Evolutionary conservation across 2,113 vertebrate genomes (phyloP), one percentile per base, ranked within the genome.

Genomic region (Peromyscus californicus): DNA sequence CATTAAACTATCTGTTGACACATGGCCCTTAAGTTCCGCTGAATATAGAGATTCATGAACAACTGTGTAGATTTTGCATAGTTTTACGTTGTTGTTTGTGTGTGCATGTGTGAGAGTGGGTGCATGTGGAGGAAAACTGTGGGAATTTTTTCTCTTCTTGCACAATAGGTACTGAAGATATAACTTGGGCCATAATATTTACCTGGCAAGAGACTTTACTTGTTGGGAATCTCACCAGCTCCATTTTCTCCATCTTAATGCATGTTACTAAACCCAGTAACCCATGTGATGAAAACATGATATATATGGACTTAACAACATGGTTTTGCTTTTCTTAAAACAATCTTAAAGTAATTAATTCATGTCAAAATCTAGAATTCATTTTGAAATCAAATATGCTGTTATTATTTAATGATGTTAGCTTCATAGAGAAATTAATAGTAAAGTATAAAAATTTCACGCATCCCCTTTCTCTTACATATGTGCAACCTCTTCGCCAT

Each of bases 341-440:
- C 6, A 90, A 45, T 72, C 80, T 75, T 94, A 97, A 94, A 45
- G 3, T 89, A 92, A 97, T 98, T 59, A 45, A 84, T 82, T 84
- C 85, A 45, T 59, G 88, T 91, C 75, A 92, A 91, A 65, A 94
- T 65, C 94, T 89, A 94, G n/a, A 80, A 96, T 3, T 95, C 75
- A 92, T 59, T 19, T 70, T 36, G n/a, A 36, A 96, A 93, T 94
- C 10, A 92, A 70, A 12, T 12, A 19, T 59, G 69, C 29, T 48
- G 5, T 17, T 93, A 17, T 92, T 67, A 54, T 76, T 75, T 31
- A 19, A 33, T 36, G 19, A 31, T n/a, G 16, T 90, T 17, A 84
- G 3, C 69, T 89, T 94, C 24, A 76, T 6, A 61, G 16, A n/a
- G 45, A 79, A 89, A 57, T 29, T 70, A 45, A 70, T 24, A 85